Conservation (phyloP, 2,888 invertebrate genomes). For the Proisotoma minuta region DNA sequence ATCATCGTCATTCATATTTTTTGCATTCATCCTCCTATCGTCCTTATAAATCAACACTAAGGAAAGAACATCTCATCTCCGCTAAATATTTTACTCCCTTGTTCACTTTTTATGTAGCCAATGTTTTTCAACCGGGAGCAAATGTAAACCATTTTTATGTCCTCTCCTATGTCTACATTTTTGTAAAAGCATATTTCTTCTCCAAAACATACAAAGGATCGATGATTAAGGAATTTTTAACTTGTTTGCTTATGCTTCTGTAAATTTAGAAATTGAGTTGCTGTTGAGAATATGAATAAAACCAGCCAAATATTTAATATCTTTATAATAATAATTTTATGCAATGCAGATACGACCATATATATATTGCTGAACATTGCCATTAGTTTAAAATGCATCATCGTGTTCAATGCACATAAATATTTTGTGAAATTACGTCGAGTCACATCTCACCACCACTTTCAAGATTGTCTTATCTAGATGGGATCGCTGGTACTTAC, state of each 20-base stretch:
- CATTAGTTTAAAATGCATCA: too few relatives aligned
- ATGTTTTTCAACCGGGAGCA: not conserved
- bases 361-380: too few relatives aligned
- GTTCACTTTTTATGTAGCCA: too few relatives aligned
- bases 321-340: not conserved
- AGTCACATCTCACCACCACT: not conserved
- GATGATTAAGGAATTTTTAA: constrained; percentile 1
- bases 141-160: not conserved
- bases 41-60: not conserved
- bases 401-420: too few relatives aligned
- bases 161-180: not conserved
- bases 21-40: constrained; percentile 9
- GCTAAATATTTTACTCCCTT: not conserved
- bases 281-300: too few relatives aligned
- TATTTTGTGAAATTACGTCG: too few relatives aligned
- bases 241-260: constrained; percentile 1
- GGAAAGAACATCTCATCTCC: not conserved
- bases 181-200: not conserved
- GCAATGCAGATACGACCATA: too few relatives aligned
- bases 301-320: not conserved
- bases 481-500: not conserved
- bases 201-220: constrained; percentile 1
- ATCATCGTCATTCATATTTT: constrained; percentile 32
- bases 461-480: not conserved
- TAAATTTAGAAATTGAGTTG: too few relatives aligned